Evolutionary conservation across 2,797 vertebrate species (phyloP).

Genomic region (Fratercula arctica): DNA sequence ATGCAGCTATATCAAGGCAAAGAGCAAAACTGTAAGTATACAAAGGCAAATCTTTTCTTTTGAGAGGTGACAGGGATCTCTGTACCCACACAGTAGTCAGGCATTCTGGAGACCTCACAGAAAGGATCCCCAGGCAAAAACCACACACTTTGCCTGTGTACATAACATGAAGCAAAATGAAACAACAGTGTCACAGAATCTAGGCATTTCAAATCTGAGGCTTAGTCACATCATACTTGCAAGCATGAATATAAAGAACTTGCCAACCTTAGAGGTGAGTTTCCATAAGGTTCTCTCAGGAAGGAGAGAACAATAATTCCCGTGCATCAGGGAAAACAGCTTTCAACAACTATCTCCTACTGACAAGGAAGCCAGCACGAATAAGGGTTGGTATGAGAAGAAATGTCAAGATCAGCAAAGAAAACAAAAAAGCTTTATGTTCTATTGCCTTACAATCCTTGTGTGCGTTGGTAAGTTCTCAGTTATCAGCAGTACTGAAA

Average conservation of each 20-base stretch:
- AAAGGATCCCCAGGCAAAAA: background rate
- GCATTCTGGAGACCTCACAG: background rate
- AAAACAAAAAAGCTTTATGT: background rate
- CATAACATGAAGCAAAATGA: background rate
- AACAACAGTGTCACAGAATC: background rate
- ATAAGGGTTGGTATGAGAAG: background rate
- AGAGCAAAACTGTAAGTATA: background rate
- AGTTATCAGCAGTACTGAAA: background rate
- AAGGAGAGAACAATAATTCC: background rate
- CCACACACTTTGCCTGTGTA: rapidly evolving
- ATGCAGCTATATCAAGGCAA: background rate
- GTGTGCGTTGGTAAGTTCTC: background rate
- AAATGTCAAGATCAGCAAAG: background rate
- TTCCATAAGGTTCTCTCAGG: background rate
- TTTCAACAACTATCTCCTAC: background rate
- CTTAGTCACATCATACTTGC: background rate
- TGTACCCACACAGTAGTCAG: background rate
- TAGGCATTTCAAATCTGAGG: background rate
- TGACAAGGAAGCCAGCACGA: background rate
- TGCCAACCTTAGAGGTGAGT: background rate
- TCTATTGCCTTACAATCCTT: background rate
- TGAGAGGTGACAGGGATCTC: background rate
- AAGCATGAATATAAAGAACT: background rate
- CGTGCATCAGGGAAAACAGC: background rate
- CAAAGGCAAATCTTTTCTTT: background rate